Evolutionary conservation across 1,140 invertebrate genomes (phyloP), one percentile per base, ranked within the genome.

Genomic region (Drosophila lini): DNA sequence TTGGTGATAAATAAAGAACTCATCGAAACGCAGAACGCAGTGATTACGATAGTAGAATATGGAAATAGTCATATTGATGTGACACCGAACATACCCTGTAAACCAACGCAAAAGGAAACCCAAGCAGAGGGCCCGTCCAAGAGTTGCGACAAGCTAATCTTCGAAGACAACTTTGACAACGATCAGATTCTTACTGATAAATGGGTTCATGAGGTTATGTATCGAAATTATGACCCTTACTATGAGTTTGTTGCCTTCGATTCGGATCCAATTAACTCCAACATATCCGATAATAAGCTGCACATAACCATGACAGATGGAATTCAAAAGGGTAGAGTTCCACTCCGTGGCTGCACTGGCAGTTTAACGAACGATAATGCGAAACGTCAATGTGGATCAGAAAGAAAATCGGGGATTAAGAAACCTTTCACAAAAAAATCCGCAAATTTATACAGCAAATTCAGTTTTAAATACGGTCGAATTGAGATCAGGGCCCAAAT

Each of bases 201-300:
- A 5, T 44, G 42, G 42, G 16, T 3, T 1, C 62, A 90, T 42
- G 85, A 90, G 16, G 62, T 90, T 28, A 68, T 81, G 0, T 77
- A 82, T 36, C 80, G 79, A 15, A 68, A 90, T 59, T 80, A 74
- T 10, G 61, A 63, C 38, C 48, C 58, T 2, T 74, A 80, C 11
- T 74, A 81, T 41, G 88, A 91, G 38, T 71, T 85, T n/a, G 89
- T 91, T 2, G 75, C 80, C 11, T 91, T 85, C 31, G 78, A 22
- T 19, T 2, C 16, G 4, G 42, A 44, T 44, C 10, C 16, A 19
- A 44, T 11, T 11, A 44, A 44, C 42, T 44, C 42, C 9, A 6
- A 44, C 10, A 44, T 44, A 44, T 22, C 42, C 16, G 10, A 44
- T 10, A 19, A 44, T 22, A 22, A 11, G 42, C 16, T 44, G 42